phyloP scores from a whole-genome alignment of 2,797 vertebrate genomes.

The Sarcoramphus papa region DNA sequence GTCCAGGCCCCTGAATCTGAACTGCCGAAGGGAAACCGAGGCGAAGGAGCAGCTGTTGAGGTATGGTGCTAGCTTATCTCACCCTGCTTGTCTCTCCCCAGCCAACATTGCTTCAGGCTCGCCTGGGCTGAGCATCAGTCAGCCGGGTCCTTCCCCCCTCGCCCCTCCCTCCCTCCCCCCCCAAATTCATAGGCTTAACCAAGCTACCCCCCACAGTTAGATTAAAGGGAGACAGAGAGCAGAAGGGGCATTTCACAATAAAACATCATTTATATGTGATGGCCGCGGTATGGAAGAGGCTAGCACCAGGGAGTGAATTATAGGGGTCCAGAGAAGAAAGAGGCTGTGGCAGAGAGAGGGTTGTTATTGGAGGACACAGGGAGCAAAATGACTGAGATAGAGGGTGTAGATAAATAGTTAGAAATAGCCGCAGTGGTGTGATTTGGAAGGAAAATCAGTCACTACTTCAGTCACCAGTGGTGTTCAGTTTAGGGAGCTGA shows the following conservation, averaged over 20 bases:
- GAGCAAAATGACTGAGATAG: conserved; percentile 24
- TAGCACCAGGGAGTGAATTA: conserved; percentile 26
- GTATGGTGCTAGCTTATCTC: background rate
- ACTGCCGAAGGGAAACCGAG: background rate
- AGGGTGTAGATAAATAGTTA: conserved; percentile 11
- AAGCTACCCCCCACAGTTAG: background rate
- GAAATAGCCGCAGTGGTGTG: conserved; percentile 2
- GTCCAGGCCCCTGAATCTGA: background rate
- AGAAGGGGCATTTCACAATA: background rate
- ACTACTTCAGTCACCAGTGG: background rate
- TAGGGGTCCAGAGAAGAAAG: background rate
- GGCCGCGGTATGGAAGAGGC: background rate
- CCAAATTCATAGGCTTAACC: background rate
- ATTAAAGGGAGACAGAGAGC: background rate
- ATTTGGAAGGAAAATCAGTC: conserved; percentile 40
- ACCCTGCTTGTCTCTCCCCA: background rate
- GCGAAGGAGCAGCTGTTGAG: background rate
- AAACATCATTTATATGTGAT: background rate
- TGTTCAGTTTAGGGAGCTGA: conserved; percentile 5
- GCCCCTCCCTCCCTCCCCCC: background rate
- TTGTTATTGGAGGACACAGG: conserved; percentile 5
- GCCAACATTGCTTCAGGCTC: background rate
- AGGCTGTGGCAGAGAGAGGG: background rate
- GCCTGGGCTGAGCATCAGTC: background rate
- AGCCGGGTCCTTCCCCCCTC: background rate